Evolutionary conservation across 2,113 vertebrate species (phyloP).

Genomic region (Hippocampus barbouri): DNA sequence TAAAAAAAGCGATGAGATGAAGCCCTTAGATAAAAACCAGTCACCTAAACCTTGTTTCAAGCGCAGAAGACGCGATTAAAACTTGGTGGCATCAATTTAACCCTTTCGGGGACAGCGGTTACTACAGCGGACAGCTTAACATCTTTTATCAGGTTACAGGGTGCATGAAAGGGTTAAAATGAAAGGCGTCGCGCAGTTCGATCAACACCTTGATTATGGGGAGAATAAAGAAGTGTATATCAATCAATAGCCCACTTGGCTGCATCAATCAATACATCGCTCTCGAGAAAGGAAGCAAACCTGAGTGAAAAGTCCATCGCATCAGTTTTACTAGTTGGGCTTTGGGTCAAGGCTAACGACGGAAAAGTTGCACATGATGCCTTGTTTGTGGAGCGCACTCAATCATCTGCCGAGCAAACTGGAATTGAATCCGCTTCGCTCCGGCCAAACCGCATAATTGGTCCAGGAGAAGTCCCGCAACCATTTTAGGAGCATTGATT

Average conservation of each 20-base stretch:
- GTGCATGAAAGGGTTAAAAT: constrained; percentile 12
- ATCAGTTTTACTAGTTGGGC: constrained; percentile 59
- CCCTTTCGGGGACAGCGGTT: neutral
- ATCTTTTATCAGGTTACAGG: too few relatives aligned
- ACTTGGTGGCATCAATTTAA: constrained; percentile 23
- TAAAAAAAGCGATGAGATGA: constrained; percentile 42
- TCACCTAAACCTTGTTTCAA: constrained; percentile 49
- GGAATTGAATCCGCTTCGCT: constrained; percentile 33
- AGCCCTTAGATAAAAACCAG: constrained; percentile 69
- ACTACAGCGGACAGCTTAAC: too few relatives aligned
- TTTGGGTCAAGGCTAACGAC: constrained; percentile 47
- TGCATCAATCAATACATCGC: constrained; percentile 49
- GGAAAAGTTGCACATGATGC: constrained; percentile 19
- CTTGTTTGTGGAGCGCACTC: constrained; percentile 41
- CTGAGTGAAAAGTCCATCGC: constrained; percentile 69
- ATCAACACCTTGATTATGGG: constrained; percentile 52
- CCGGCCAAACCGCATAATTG: constrained; percentile 43
- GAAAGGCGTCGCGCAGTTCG: constrained; percentile 42
- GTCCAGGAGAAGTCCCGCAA: constrained; percentile 34
- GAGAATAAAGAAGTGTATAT: constrained; percentile 35
- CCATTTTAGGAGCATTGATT: constrained; percentile 45
- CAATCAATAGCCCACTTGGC: constrained; percentile 50
- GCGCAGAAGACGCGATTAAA: constrained; percentile 30
- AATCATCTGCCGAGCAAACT: constrained; percentile 49
- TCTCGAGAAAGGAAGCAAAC: constrained; percentile 63